A percentile compares a stretch with the other conserved stretches of the same genome.
Evolutionary conservation across 2,888 invertebrate species (phyloP).

Genomic region (Tetrapedia diversipes): DNA sequence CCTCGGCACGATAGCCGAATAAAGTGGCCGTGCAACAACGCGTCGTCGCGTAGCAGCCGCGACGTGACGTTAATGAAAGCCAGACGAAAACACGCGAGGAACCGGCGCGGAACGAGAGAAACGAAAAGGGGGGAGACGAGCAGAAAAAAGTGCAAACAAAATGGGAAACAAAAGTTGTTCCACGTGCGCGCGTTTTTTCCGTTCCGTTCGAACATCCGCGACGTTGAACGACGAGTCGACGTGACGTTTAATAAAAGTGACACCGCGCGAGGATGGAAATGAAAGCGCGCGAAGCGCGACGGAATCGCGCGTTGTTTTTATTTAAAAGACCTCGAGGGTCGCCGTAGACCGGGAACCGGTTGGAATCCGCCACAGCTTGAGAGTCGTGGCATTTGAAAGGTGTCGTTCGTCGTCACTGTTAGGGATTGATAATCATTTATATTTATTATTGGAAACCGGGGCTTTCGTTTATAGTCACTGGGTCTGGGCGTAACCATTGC

Average conservation of each 20-base stretch:
- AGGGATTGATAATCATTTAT: no score
- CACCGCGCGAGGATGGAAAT: slow-evolving; percentile 35
- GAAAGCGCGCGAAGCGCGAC: slow-evolving; percentile 27
- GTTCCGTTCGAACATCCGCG: slow-evolving; percentile 31
- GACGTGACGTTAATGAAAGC: slow-evolving; percentile 36
- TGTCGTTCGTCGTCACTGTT: no score
- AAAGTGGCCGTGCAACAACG: neutral
- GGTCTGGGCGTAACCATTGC: no score
- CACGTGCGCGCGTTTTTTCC: slow-evolving; percentile 12
- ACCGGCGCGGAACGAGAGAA: neutral
- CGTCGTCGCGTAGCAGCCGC: neutral
- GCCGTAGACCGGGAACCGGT: neutral
- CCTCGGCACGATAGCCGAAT: neutral
- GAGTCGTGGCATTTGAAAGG: slow-evolving; percentile 27
- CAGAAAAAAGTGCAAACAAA: neutral
- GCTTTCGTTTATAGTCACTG: no score
- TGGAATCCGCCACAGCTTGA: slow-evolving; percentile 14
- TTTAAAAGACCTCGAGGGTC: slow-evolving; percentile 26
- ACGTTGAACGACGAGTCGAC: slow-evolving; percentile 40
- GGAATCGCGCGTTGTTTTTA: slow-evolving; percentile 29
- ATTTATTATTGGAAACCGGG: no score
- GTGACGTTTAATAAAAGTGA: slow-evolving; percentile 52
- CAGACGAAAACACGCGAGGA: slow-evolving; percentile 5
- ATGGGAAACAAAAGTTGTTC: slow-evolving; percentile 15
- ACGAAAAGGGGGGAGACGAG: neutral